phyloP scores from a whole-genome alignment of 1,140 invertebrate species.

The Drosophila burlai region DNA sequence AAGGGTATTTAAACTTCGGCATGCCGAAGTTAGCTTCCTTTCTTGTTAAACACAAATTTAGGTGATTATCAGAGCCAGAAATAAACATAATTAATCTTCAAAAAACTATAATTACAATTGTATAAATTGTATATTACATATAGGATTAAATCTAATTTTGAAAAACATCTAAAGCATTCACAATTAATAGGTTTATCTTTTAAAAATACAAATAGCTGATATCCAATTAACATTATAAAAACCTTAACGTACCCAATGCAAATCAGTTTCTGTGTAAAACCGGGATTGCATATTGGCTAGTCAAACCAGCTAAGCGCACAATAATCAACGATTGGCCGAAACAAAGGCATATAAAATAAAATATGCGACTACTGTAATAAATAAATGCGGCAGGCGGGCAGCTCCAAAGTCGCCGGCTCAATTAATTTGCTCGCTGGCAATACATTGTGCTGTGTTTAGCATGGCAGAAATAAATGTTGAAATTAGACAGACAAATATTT shows the following conservation, averaged over 20 bases:
- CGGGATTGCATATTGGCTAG: slow-evolving; percentile 51
- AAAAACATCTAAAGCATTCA: too few species aligned
- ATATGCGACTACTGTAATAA: slow-evolving; percentile 64
- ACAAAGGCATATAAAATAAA: slow-evolving; percentile 75
- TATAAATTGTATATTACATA: too few species aligned
- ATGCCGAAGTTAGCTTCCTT: too few species aligned
- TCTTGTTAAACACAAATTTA: too few species aligned
- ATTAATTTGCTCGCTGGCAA: slow-evolving; percentile 58
- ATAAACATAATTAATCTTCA: too few species aligned
- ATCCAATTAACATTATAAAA: neutral
- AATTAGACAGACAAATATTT: slow-evolving; percentile 76
- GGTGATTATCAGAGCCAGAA: too few species aligned
- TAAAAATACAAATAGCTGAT: too few species aligned
- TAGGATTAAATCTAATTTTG: too few species aligned
- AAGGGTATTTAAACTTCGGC: too few species aligned
- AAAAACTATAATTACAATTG: too few species aligned
- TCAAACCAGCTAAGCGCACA: slow-evolving; percentile 40
- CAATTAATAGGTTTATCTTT: too few species aligned
- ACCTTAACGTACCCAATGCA: slow-evolving; percentile 6
- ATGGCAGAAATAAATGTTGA: slow-evolving; percentile 73
- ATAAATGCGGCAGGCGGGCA: slow-evolving; percentile 66
- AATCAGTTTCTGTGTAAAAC: slow-evolving; percentile 16
- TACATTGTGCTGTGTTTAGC: slow-evolving; percentile 58
- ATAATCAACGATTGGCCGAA: slow-evolving; percentile 14
- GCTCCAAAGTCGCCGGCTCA: slow-evolving; percentile 57